Evolutionary conservation across 2,888 invertebrate genomes (phyloP).

Genomic region (Schizotus pectinicornis): DNA sequence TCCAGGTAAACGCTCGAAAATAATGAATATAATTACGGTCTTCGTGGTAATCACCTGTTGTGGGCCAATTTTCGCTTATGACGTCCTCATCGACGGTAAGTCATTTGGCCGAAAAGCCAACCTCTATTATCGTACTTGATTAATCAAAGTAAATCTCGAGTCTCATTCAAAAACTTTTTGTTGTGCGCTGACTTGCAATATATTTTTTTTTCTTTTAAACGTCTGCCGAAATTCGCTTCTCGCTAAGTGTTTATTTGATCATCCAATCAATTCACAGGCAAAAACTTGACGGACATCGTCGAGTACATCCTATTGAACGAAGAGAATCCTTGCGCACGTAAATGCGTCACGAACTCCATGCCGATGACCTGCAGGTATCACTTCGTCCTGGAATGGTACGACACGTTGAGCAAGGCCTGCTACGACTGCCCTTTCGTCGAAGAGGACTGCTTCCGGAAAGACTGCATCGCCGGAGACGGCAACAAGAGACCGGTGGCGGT

Average conservation of each 20-base stretch:
- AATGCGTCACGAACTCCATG: conserved; percentile 65
- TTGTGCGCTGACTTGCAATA: too few relatives aligned
- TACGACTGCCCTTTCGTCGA: conserved; percentile 78
- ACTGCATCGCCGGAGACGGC: conserved; percentile 88
- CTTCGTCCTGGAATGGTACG: conserved; percentile 82
- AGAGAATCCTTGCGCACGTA: conserved; percentile 67
- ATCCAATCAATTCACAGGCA: neutral
- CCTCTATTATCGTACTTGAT: too few relatives aligned
- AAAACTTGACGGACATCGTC: conserved; percentile 25
- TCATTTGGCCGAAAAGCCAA: neutral
- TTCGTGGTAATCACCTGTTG: conserved; percentile 5
- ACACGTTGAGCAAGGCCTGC: conserved; percentile 88
- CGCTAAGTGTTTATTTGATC: neutral
- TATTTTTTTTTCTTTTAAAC: too few relatives aligned
- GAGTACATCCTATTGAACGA: conserved; percentile 49
- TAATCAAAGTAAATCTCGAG: too few relatives aligned
- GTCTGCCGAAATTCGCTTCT: neutral
- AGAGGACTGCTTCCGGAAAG: conserved; percentile 76
- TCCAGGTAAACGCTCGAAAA: neutral
- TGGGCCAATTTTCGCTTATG: conserved; percentile 1
- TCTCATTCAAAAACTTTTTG: too few relatives aligned
- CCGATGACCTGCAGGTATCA: conserved; percentile 75
- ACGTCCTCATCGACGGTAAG: conserved; percentile 8
- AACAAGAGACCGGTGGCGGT: conserved; percentile 75
- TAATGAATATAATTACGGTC: conserved; percentile 9